Base-by-base conservation (phyloP, 2,888 invertebrate genomes). In the Julus scanicus region DNA sequence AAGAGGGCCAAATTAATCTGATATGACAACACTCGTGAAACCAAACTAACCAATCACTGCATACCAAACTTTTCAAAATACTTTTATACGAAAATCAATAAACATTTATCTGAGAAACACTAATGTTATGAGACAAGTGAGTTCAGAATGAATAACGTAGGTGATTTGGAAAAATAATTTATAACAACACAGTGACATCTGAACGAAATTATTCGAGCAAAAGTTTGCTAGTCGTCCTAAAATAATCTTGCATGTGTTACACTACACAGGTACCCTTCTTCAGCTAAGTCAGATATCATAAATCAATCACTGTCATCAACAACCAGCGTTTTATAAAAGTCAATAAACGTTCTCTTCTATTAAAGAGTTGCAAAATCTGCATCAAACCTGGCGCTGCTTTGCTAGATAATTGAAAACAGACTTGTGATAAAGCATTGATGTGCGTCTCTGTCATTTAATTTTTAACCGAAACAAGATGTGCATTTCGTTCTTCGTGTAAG, bases 251-350 rank as follows among this genome's bases (percentile, higher is more conserved):
- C 53, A 53, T 53, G 53, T 53, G 2, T 53, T 53, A 53, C 53
- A 53, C 4, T 63, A n/a, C n/a, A 63, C 63, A 63, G 1, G 63
- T 63, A 63, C 3, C n/a, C 17, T 63, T 17, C 17, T 1, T 3
- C 63, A 4, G 17, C 11, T n/a, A 63, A 5, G 17, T 63, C 63
- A 63, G n/a, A n/a, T 17, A 15, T n/a, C 15, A 53, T 63, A n/a
- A 63, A 63, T 63, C 63, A 63, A 63, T 63, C 63, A 63, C 63
- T 63, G 63, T 63, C 63, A 63, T 63, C 63, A n/a, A 63, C n/a
- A n/a, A n/a, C n/a, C 11, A 9, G 11, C n/a, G 63, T 63, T 63
- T n/a, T n/a, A 1, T n/a, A 63, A 63, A 63, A 13, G 17, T 15
- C 53, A 53, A 15, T 11, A 53, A 53, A 15, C 11, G 3, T 53